Percentiles rank a stretch among this genome's conserved stretches.
Conservation (phyloP, 2,797 vertebrate species). For the Clarias platycephalus region DNA sequence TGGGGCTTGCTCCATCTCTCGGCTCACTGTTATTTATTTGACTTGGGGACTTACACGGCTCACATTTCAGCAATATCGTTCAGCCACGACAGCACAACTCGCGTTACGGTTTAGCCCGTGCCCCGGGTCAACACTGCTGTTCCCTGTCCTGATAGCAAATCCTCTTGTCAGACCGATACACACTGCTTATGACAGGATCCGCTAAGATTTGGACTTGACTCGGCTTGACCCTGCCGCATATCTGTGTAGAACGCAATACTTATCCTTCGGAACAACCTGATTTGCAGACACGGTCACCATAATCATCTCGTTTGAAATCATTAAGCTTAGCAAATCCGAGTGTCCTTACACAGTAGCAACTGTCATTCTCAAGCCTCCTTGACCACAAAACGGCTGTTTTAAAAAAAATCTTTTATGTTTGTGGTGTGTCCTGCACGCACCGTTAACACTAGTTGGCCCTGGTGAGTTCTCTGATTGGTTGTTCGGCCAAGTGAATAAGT, state of each 20-base stretch:
- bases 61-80: slow-evolving; percentile 32
- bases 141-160: slow-evolving; percentile 9
- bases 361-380: not conserved
- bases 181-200: slow-evolving; percentile 20
- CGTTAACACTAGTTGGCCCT: not conserved
- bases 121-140: slow-evolving; percentile 1
- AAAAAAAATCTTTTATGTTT: not conserved
- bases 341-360: not conserved
- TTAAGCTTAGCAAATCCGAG: not conserved
- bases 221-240: not conserved
- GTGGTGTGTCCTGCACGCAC: not conserved
- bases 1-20: slow-evolving; percentile 26
- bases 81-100: slow-evolving; percentile 24
- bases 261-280: not conserved
- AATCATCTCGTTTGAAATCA: not conserved
- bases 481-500: not conserved
- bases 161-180: slow-evolving; percentile 7
- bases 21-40: slow-evolving; percentile 40
- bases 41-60: slow-evolving; percentile 36
- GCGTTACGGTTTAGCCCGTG: not conserved
- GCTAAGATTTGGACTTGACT: slow-evolving; percentile 4
- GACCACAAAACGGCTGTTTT: not conserved
- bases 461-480: not conserved
- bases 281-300: not conserved
- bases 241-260: not conserved